A percentile compares a stretch with the other conserved stretches of the same genome.
Evolutionary conservation across 1,140 invertebrate genomes (phyloP).

Genomic region (Meteorus sp.): DNA sequence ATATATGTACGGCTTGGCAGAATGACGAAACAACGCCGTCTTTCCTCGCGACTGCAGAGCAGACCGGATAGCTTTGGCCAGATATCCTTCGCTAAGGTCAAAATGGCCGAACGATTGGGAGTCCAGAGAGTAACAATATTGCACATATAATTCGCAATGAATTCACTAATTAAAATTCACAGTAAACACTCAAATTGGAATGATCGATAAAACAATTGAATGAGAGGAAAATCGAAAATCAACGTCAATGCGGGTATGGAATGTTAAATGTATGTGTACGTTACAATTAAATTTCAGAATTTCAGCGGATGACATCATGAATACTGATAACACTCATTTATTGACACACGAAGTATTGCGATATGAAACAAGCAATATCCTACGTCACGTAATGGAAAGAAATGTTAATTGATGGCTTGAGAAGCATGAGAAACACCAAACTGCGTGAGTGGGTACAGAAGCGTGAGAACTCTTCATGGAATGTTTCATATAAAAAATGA

Average conservation of each 20-base stretch:
- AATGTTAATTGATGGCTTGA: not conserved
- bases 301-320: not conserved
- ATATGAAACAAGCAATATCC: not conserved
- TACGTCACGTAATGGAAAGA: not conserved
- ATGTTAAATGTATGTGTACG: too few species aligned
- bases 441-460: too few species aligned
- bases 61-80: constrained; percentile 33
- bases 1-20: not conserved
- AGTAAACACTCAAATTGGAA: too few species aligned
- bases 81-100: constrained; percentile 57
- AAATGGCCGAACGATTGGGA: constrained; percentile 41
- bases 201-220: too few species aligned
- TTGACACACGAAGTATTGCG: not conserved
- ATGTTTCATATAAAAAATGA: too few species aligned
- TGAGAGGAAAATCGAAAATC: too few species aligned
- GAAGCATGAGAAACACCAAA: too few species aligned
- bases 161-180: too few species aligned
- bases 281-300: too few species aligned
- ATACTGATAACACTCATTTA: not conserved
- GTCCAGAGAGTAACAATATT: constrained; percentile 16
- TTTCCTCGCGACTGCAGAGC: not conserved
- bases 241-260: too few species aligned
- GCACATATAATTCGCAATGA: too few species aligned
- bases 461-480: too few species aligned
- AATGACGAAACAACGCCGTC: constrained; percentile 21